phyloP scores from a whole-genome alignment of 2,888 invertebrate species.

The Biston stratarius region DNA sequence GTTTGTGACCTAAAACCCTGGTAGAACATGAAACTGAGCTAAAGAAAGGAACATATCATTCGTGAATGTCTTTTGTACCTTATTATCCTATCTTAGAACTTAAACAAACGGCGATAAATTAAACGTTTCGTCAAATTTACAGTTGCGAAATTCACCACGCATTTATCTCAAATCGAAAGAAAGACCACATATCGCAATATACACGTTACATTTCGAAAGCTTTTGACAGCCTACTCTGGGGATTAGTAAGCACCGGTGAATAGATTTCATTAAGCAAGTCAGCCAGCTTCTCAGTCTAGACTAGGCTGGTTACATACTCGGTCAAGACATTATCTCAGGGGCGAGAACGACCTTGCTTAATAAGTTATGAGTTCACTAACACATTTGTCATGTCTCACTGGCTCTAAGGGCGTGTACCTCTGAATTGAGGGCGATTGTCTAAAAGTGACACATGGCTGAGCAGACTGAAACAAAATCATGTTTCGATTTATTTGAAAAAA shows the following conservation, averaged over 20 bases:
- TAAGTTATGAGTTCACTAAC: slow-evolving; percentile 35
- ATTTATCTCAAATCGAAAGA: slow-evolving; percentile 45
- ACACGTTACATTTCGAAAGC: slow-evolving; percentile 45
- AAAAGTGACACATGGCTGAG: slow-evolving; percentile 3
- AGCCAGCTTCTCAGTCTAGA: slow-evolving; percentile 40
- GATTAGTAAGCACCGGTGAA: slow-evolving; percentile 42
- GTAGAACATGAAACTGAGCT: slow-evolving; percentile 41
- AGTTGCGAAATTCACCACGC: slow-evolving; percentile 11
- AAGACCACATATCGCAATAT: slow-evolving; percentile 52
- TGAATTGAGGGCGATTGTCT: slow-evolving; percentile 16
- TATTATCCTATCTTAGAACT: neutral
- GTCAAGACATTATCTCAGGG: slow-evolving; percentile 32
- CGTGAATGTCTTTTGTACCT: slow-evolving; percentile 28
- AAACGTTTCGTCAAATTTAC: slow-evolving; percentile 9
- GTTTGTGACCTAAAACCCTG: slow-evolving; percentile 64
- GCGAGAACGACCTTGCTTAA: slow-evolving; percentile 35
- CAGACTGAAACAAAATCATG: neutral
- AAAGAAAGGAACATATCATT: slow-evolving; percentile 45
- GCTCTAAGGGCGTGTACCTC: slow-evolving; percentile 16
- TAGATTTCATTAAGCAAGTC: slow-evolving; percentile 40
- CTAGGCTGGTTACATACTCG: slow-evolving; percentile 41
- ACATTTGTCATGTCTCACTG: slow-evolving; percentile 32
- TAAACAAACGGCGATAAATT: slow-evolving; percentile 20
- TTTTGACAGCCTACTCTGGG: slow-evolving; percentile 52
- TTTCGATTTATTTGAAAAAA: slow-evolving; percentile 12